phyloP scores from a whole-genome alignment of 2,888 invertebrate species.

The Leptopterna dolabrata region DNA sequence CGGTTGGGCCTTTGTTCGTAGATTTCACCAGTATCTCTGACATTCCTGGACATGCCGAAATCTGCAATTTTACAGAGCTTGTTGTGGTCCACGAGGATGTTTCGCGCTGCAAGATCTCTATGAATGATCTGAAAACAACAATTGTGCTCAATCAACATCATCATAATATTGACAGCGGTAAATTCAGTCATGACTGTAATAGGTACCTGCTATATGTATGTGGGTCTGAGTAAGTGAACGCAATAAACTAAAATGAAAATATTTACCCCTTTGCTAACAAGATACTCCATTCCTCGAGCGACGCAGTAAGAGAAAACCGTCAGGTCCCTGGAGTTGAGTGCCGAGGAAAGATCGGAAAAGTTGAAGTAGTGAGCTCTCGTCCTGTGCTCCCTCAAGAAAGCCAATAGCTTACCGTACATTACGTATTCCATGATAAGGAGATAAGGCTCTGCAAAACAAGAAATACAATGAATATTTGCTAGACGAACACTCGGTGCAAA shows the following conservation, averaged over 20 bases:
- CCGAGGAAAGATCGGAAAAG: slow-evolving; percentile 74
- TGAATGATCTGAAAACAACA: slow-evolving; percentile 78
- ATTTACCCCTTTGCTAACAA: slow-evolving; percentile 81
- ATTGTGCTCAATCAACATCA: too few relatives aligned
- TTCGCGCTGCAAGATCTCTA: slow-evolving; percentile 85
- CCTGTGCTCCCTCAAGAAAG: slow-evolving; percentile 77
- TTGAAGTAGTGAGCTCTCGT: slow-evolving; percentile 71
- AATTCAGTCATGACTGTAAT: too few relatives aligned
- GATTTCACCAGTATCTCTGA: slow-evolving; percentile 68
- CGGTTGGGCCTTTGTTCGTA: slow-evolving; percentile 69
- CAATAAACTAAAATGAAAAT: not conserved
- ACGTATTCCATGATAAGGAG: slow-evolving; percentile 88
- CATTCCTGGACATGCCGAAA: slow-evolving; percentile 85
- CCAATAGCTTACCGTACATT: slow-evolving; percentile 83
- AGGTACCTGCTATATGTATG: not conserved
- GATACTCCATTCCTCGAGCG: slow-evolving; percentile 87
- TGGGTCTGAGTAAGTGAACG: not conserved
- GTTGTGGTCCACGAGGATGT: slow-evolving; percentile 85
- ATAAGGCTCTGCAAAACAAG: slow-evolving; percentile 77
- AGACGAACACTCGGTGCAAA: too few relatives aligned
- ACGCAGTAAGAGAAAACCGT: slow-evolving; percentile 86
- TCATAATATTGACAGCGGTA: too few relatives aligned
- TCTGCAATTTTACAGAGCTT: slow-evolving; percentile 90
- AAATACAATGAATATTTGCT: too few relatives aligned
- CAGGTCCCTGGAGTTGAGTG: slow-evolving; percentile 78